Conservation (phyloP, 2,888 invertebrate genomes). For the Nysson spinosus region DNA sequence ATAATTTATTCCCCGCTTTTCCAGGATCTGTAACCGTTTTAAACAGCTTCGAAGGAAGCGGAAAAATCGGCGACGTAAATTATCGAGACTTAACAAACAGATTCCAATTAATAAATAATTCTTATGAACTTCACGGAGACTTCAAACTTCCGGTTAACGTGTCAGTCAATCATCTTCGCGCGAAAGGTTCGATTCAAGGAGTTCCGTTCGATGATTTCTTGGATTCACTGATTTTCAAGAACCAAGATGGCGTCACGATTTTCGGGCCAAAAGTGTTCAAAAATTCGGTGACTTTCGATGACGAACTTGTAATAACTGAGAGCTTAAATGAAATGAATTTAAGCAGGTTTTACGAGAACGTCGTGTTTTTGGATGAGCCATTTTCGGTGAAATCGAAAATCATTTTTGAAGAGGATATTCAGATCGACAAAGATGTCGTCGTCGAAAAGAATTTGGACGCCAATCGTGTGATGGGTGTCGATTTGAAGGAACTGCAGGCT, state of each 20-base stretch:
- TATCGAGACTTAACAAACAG: slow-evolving; percentile 42
- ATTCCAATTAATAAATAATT: slow-evolving; percentile 38
- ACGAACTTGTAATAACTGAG: slow-evolving; percentile 46
- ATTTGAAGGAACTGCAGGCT: slow-evolving; percentile 54
- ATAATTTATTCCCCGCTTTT: background rate
- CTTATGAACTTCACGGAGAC: slow-evolving; percentile 45
- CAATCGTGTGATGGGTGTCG: slow-evolving; percentile 51
- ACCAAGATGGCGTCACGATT: slow-evolving; percentile 49
- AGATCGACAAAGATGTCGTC: slow-evolving; percentile 47
- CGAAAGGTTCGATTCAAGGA: slow-evolving; percentile 48
- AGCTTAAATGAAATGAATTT: slow-evolving; percentile 61
- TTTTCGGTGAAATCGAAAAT: slow-evolving; percentile 47
- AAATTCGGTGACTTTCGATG: slow-evolving; percentile 49
- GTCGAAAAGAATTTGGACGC: slow-evolving; percentile 51
- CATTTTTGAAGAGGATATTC: slow-evolving; percentile 54
- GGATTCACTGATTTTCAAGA: slow-evolving; percentile 44
- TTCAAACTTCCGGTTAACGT: slow-evolving; percentile 41
- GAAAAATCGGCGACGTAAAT: slow-evolving; percentile 52
- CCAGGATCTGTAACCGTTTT: slow-evolving; percentile 54
- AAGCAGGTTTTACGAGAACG: slow-evolving; percentile 56
- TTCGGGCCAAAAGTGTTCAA: slow-evolving; percentile 58
- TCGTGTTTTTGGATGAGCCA: slow-evolving; percentile 57
- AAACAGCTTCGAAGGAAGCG: slow-evolving; percentile 50
- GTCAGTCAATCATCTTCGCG: slow-evolving; percentile 45
- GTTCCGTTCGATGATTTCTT: slow-evolving; percentile 51